Conservation (phyloP, 2,113 vertebrate genomes). For the Corythoichthys haematopterus region DNA sequence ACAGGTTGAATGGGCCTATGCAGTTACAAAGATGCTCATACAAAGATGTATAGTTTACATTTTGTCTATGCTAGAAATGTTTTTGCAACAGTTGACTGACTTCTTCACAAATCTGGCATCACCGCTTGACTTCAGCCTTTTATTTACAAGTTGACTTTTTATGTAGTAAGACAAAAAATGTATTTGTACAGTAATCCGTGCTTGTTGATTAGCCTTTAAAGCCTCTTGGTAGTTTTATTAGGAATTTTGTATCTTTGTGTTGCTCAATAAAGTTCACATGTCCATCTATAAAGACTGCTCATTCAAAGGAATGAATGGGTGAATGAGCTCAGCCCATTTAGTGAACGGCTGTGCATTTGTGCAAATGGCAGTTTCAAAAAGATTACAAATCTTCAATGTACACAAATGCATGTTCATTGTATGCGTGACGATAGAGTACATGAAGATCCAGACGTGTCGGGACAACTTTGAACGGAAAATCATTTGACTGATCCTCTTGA, state of each 20-base stretch:
- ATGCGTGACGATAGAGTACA: too few species aligned
- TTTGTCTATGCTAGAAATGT: conserved; percentile 19
- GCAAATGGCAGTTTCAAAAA: too few species aligned
- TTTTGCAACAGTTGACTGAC: conserved; percentile 29
- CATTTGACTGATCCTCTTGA: too few species aligned
- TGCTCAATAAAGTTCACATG: not conserved
- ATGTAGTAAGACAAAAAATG: too few species aligned
- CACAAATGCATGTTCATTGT: too few species aligned
- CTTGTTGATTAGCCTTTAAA: not conserved
- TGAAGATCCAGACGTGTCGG: too few species aligned
- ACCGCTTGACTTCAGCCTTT: conserved; percentile 5
- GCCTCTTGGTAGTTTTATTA: not conserved
- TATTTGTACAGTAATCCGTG: not conserved
- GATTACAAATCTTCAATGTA: too few species aligned
- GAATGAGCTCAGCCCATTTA: too few species aligned
- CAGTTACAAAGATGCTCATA: not conserved
- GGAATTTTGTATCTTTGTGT: not conserved
- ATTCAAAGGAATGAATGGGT: too few species aligned
- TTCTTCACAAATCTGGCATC: conserved; percentile 34
- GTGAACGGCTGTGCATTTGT: too few species aligned
- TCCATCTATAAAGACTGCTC: not conserved
- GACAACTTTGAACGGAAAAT: too few species aligned
- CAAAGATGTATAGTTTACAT: conserved; percentile 31
- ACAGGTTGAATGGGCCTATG: not conserved
- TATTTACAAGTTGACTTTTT: not conserved